Percentiles rank a stretch among this genome's conserved stretches.
Conservation (phyloP, 2,113 vertebrate species). For the Petromus typicus region DNA sequence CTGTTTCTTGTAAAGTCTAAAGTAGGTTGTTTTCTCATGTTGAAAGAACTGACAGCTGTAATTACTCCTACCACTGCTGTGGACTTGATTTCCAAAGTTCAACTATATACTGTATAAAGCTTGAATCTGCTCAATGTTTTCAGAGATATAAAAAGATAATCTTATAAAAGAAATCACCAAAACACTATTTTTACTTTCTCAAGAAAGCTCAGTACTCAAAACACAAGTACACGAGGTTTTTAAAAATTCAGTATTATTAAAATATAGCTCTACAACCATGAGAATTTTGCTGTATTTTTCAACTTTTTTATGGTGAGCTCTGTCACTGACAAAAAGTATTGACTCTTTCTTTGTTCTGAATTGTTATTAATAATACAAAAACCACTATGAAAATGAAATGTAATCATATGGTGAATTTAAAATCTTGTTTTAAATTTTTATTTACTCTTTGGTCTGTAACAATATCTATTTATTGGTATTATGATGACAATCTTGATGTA, state of each 20-base stretch:
- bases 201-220: neutral
- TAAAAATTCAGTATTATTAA: neutral
- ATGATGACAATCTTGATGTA: neutral
- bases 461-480: neutral
- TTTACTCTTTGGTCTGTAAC: neutral
- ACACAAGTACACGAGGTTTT: neutral
- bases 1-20: constrained; percentile 81
- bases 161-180: constrained; percentile 24
- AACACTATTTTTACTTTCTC: neutral
- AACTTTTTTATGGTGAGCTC: neutral
- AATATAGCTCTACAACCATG: neutral
- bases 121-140: constrained; percentile 57
- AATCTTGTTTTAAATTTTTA: neutral
- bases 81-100: constrained; percentile 45
- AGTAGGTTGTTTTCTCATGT: constrained; percentile 76
- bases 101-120: neutral
- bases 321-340: neutral
- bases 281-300: neutral
- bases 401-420: neutral
- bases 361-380: neutral
- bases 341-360: neutral
- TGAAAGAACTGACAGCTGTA: constrained; percentile 78
- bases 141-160: constrained; percentile 59
- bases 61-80: constrained; percentile 68
- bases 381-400: neutral